Evolutionary conservation across 1,140 invertebrate genomes (phyloP).

Genomic region (Chionoecetes opilio): DNA sequence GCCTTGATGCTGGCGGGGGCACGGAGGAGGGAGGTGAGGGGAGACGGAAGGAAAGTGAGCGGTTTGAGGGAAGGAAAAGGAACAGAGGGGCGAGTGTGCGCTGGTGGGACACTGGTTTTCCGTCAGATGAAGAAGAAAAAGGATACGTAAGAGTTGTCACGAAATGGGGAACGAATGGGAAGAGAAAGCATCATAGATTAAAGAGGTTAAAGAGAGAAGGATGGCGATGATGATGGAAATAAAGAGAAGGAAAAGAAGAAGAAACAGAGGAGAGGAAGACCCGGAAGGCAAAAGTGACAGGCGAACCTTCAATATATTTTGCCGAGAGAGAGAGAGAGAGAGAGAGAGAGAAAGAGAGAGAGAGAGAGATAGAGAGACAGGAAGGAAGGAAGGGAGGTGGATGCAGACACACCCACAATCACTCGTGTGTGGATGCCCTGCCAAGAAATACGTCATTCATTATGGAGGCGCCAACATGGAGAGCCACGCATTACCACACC

Average conservation of each 20-base stretch:
- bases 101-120: neutral
- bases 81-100: neutral
- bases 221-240: neutral
- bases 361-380: neutral
- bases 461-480: constrained; percentile 54
- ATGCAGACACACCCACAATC: neutral
- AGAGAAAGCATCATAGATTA: neutral
- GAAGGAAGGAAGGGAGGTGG: neutral
- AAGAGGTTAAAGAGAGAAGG: neutral
- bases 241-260: neutral
- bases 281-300: neutral
- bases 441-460: constrained; percentile 53
- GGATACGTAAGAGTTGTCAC: neutral
- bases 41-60: neutral
- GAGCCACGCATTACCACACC: neutral
- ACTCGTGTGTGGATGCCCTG: neutral
- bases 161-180: neutral
- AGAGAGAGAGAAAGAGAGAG: neutral
- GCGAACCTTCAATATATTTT: neutral
- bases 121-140: neutral
- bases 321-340: neutral
- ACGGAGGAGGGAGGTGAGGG: neutral
- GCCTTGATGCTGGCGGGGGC: neutral
- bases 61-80: constrained; percentile 24
- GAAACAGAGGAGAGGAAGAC: neutral